These are phyloP conservation scores for Branchipolynoe longqiensis DNA, from an alignment of 2,888 invertebrate genomes.

Conservation along the genomic window DNA sequence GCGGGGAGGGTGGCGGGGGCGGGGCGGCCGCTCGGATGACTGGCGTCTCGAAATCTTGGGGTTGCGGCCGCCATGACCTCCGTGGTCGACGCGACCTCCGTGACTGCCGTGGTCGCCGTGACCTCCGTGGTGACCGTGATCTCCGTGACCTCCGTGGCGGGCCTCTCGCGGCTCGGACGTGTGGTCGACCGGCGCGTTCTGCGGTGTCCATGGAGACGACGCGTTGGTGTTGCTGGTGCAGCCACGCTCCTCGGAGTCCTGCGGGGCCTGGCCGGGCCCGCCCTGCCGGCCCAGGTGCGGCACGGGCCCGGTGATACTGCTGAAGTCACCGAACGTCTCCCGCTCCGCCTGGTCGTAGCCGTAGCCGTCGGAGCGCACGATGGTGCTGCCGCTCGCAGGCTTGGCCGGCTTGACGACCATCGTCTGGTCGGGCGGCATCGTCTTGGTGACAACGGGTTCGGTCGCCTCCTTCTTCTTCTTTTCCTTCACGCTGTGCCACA, in stretches of 20 bases:
- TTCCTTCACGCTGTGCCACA: conserved; percentile 77
- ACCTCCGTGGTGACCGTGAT: not conserved
- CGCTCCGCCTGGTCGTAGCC: conserved; percentile 39
- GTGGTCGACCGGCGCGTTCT: not conserved
- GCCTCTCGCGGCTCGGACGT: not conserved
- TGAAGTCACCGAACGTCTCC: not conserved
- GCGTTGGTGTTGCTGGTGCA: conserved; percentile 9
- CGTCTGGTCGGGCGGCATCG: not conserved
- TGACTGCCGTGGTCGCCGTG: too few relatives aligned
- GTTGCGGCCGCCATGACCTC: not conserved
- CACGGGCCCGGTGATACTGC: conserved; percentile 25
- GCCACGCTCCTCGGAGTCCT: not conserved
- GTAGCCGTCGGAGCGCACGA: conserved; percentile 14
- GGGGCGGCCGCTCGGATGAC: conserved; percentile 33
- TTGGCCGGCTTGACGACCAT: conserved; percentile 26
- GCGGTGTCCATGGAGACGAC: conserved; percentile 35
- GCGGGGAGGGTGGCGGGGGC: conserved; percentile 19
- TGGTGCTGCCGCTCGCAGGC: not conserved
- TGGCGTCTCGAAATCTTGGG: conserved; percentile 4
- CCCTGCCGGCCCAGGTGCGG: not conserved
- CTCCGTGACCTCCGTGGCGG: not conserved
- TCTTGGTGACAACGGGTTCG: not conserved
- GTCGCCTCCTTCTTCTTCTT: conserved; percentile 3
- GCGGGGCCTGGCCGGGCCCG: not conserved
- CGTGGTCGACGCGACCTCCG: too few relatives aligned